Evolutionary conservation across 2,797 vertebrate species (phyloP), one percentile per base, ranked within the genome.

Genomic region (Myotis findleyi): DNA sequence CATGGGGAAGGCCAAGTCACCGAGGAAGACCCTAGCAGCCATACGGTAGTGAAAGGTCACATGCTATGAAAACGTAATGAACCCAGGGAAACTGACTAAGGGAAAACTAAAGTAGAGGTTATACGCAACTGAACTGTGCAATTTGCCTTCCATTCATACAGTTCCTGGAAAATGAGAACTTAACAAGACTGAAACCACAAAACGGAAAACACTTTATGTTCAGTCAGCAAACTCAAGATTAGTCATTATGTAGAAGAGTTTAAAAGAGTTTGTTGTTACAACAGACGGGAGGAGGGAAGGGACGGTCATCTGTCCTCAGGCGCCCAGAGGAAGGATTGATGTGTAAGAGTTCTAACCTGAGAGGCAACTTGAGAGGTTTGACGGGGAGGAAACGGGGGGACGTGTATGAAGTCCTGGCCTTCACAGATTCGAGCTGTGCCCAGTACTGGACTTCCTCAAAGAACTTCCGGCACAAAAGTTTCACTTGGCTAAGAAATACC

Each of bases 101-200:
- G 91, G 36, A 96, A 93, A 93, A 85, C 81, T 30, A 86, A 33
- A 8, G 80, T 51, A 53, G 93, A 95, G 30, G 41, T 59, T 93
- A 44, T 77, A 64, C 55, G 16, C 14, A 36, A 0, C 76, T 66
- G 55, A 85, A 62, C 97, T 97, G 94, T 97, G 96, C 97, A 97
- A 97, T 85, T 90, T 27, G 57, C 92, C 91, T 85, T 23, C 86
- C 93, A 87, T 98, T 97, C 95, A 92, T 81, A 72, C 72, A 79
- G 81, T 97, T 97, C 79, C 91, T 96, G 96, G 95, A 93, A 98
- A 97, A 97, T 64, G 77, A 88, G 93, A 96, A 95, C 93, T 95
- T 86, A 62, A 83, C 81, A 91, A 91, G 95, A 88, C 95, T 5
- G n/a, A 96, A 92, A 91, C 94, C 95, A 93, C 93, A 92, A 90